Percentiles rank a stretch among this genome's conserved stretches.
Evolutionary conservation across 1,140 invertebrate species (phyloP).

Genomic region (Rhyzopertha dominica): DNA sequence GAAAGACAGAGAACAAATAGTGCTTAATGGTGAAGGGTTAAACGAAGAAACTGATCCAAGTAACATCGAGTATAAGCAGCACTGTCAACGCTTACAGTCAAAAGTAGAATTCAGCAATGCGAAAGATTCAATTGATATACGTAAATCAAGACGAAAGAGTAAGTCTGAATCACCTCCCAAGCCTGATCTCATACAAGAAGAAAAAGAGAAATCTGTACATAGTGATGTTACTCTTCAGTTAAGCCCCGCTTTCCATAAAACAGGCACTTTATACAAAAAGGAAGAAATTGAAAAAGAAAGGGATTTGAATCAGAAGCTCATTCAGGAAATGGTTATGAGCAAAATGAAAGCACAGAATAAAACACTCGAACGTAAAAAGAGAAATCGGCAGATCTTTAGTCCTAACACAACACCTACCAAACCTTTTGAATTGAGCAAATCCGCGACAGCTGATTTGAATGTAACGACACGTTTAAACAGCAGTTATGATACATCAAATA

Average conservation of each 20-base stretch:
- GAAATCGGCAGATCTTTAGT: constrained; percentile 28
- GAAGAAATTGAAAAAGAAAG: constrained; percentile 41
- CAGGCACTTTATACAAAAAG: constrained; percentile 35
- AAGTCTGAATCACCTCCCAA: constrained; percentile 37
- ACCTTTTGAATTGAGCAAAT: constrained; percentile 35
- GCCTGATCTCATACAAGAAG: constrained; percentile 47
- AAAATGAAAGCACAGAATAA: constrained; percentile 66
- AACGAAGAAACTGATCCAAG: constrained; percentile 33
- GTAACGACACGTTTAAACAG: constrained; percentile 23
- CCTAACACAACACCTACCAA: constrained; percentile 22
- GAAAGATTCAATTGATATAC: constrained; percentile 63
- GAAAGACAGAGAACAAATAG: constrained; percentile 12
- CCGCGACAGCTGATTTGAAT: constrained; percentile 32
- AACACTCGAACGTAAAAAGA: constrained; percentile 37
- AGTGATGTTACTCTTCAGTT: constrained; percentile 22
- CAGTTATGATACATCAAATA: constrained; percentile 10
- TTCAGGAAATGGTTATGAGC: constrained; percentile 73
- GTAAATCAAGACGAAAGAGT: constrained; percentile 59
- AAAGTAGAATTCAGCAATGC: constrained; percentile 67
- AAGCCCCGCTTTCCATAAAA: constrained; percentile 18
- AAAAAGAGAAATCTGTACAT: constrained; percentile 34
- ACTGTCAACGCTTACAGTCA: constrained; percentile 62
- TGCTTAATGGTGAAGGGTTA: constrained; percentile 18
- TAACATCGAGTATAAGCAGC: constrained; percentile 57
- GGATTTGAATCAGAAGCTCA: constrained; percentile 40